A percentile compares a stretch with the other conserved stretches of the same genome.
phyloP scores from a whole-genome alignment of 2,797 vertebrate genomes.

The Gymnopithys bicolor region DNA sequence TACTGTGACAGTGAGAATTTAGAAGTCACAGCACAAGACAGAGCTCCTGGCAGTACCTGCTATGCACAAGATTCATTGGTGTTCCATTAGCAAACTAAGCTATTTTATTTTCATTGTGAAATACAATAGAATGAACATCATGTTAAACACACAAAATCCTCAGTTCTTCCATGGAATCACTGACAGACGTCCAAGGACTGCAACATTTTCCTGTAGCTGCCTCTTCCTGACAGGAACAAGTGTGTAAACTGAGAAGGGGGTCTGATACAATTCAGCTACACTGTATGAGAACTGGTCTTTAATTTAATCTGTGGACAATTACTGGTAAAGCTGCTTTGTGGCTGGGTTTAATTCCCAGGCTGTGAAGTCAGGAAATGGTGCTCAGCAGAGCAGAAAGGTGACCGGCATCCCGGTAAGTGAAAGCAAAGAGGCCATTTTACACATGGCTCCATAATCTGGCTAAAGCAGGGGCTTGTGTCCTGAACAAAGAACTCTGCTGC shows the following conservation, averaged over 20 bases:
- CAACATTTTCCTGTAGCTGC: neutral
- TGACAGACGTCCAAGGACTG: neutral
- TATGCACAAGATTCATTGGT: neutral
- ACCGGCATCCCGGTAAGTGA: conserved; percentile 17
- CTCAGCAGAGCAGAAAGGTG: conserved; percentile 74
- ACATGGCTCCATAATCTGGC: conserved; percentile 41
- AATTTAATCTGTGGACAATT: conserved; percentile 55
- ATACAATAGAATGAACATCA: neutral
- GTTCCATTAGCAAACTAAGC: neutral
- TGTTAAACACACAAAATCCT: neutral
- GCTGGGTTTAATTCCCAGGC: conserved; percentile 50
- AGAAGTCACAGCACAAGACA: neutral
- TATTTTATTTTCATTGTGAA: neutral
- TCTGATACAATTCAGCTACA: conserved; percentile 2
- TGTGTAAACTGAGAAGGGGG: neutral
- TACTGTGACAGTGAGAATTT: neutral
- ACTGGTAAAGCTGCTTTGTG: conserved; percentile 51
- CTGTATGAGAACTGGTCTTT: conserved; percentile 13
- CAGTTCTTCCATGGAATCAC: neutral
- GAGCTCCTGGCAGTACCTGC: neutral
- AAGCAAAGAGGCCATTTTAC: conserved; percentile 54
- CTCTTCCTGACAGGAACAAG: neutral
- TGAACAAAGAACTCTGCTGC: conserved; percentile 43
- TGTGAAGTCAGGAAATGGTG: conserved; percentile 64
- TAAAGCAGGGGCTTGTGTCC: neutral